Evolutionary conservation across 2,888 invertebrate species (phyloP), one percentile per base, ranked within the genome.

Genomic region (Molorchus minor): DNA sequence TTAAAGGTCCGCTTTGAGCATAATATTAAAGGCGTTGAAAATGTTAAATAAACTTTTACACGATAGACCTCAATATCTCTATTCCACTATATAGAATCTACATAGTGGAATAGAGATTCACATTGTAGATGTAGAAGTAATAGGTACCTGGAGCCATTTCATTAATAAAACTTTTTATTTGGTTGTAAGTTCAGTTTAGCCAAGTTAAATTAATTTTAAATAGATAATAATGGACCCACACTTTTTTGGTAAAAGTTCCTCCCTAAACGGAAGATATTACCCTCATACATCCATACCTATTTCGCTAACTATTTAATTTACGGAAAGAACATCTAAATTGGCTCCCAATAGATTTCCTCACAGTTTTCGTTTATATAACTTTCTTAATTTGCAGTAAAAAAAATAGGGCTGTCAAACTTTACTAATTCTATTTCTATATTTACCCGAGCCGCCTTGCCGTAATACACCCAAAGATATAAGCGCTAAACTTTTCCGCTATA

Each of bases 341-440:
- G 19, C 1, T 41, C 41, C 25, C 43, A 15, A 21, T 10, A 25
- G 43, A 12, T 12, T 43, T 21, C 15, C 13, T 25, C 15, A 12
- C 7, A 2, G 5, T 33, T 7, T 33, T 12, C n/a, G 2, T 12
- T n/a, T 5, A 33, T 21, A 43, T 8, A 43, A 43, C 43, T 43
- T 43, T 43, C 25, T 43, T 43, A 43, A 43, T 43, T 43, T 25
- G 20, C 21, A 43, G 25, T 43, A 21, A 13, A 43, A 25, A 43
- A 33, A 43, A 20, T 25, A 43, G 21, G 13, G 25, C 25, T 25
- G 21, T 13, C 7, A 20, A 43, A 25, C 21, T 43, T 43, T 43
- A 21, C 4, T 43, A 25, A 43, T 25, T 21, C 12, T 25, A 43
- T 43, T 41, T 43, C 25, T 21, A 19, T 17, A 10, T 43, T 43